These are phyloP conservation scores for Megaptera novaeangliae DNA, from an alignment of 2,113 vertebrate species.

Conservation along the genomic window DNA sequence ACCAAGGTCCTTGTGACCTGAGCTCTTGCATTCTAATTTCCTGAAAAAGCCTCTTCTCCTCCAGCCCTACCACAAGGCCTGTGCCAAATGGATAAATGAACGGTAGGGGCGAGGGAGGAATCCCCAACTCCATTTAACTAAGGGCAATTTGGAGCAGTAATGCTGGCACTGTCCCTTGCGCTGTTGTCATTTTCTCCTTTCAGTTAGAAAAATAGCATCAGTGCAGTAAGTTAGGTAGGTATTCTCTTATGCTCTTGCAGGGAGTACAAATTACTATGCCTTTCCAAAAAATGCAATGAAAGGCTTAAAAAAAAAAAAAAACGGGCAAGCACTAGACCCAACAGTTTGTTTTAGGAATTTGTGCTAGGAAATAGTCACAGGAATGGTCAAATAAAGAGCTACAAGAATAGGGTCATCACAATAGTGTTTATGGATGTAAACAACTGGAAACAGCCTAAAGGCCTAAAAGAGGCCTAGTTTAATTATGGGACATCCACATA, in stretches of 20 bases:
- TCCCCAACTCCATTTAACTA: not conserved
- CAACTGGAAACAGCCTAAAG: not conserved
- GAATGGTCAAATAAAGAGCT: not conserved
- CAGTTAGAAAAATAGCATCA: not conserved
- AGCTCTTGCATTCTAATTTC: not conserved
- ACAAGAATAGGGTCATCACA: not conserved
- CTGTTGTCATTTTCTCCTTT: not conserved
- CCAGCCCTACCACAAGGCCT: not conserved
- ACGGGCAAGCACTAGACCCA: not conserved
- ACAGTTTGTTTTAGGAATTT: not conserved
- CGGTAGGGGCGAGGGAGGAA: not conserved
- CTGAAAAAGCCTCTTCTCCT: not conserved
- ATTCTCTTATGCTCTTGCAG: not conserved
- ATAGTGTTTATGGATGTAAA: not conserved
- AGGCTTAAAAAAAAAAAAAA: not conserved
- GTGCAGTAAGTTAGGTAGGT: not conserved
- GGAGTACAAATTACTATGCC: not conserved
- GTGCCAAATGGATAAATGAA: not conserved
- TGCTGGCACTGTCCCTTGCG: not conserved
- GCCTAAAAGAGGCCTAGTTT: not conserved
- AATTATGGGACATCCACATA: not conserved
- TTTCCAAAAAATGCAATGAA: not conserved
- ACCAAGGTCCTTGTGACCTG: not conserved
- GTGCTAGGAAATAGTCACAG: not conserved
- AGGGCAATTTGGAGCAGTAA: not conserved